Evolutionary conservation across 2,888 invertebrate genomes (phyloP).

Genomic region (Meliscaeva auricollis): DNA sequence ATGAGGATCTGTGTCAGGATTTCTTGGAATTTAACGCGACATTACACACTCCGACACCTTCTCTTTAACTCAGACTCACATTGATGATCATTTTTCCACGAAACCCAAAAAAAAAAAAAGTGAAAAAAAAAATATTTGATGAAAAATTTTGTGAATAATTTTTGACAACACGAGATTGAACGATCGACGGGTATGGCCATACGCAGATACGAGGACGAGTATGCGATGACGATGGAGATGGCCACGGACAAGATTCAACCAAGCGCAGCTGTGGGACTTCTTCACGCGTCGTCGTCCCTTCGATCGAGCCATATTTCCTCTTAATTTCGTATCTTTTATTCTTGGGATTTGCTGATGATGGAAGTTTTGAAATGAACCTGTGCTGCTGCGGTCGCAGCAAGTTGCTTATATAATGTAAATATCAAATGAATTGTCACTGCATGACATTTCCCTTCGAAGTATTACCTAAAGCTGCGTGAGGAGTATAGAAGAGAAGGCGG

Average conservation of each 20-base stretch:
- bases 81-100: conserved; percentile 73
- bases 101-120: conserved; percentile 33
- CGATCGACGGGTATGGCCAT: conserved; percentile 59
- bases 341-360: conserved; percentile 42
- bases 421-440: conserved; percentile 76
- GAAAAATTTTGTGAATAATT: conserved; percentile 76
- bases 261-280: conserved; percentile 73
- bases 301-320: conserved; percentile 53
- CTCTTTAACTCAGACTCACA: conserved; percentile 38
- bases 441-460: conserved; percentile 68
- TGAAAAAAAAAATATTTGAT: conserved; percentile 59
- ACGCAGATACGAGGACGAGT: conserved; percentile 4
- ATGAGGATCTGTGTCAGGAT: conserved; percentile 76
- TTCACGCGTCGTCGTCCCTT: conserved; percentile 42
- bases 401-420: conserved; percentile 74
- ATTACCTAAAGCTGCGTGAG: neutral
- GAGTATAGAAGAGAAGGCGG: conserved; percentile 10
- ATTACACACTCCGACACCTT: conserved; percentile 76
- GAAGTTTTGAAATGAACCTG: conserved; percentile 64
- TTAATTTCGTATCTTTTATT: conserved; percentile 66
- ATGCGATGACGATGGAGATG: neutral
- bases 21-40: conserved; percentile 76
- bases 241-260: conserved; percentile 32
- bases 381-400: conserved; percentile 56
- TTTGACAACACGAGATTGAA: conserved; percentile 75